A percentile compares a stretch with the other conserved stretches of the same genome.
Evolutionary conservation across 2,888 invertebrate species (phyloP).

Genomic region (Liposcelis brunnea): DNA sequence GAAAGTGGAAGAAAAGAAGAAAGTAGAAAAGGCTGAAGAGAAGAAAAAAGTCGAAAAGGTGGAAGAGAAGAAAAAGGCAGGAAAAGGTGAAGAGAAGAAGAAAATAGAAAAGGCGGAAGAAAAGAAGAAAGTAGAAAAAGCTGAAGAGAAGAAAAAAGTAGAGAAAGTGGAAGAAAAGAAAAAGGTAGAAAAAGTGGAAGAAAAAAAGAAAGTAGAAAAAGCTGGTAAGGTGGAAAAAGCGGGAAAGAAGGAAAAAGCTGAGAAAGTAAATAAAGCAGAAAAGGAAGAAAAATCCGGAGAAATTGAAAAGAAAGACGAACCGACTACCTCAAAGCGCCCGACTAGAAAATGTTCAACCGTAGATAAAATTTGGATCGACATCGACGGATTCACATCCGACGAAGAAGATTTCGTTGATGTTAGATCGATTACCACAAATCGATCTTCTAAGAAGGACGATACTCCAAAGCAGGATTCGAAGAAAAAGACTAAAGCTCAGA

Average conservation of each 20-base stretch:
- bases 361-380: slow-evolving; percentile 1
- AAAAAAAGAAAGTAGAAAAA: slow-evolving; percentile 8
- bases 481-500: slow-evolving; percentile 7
- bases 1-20: background rate
- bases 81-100: background rate
- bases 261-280: slow-evolving; percentile 12
- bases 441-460: too few species aligned
- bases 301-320: slow-evolving; percentile 14
- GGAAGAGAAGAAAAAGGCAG: background rate
- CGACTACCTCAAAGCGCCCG: slow-evolving; percentile 10
- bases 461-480: background rate
- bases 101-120: background rate
- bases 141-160: background rate
- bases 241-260: slow-evolving; percentile 6
- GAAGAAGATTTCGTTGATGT: slow-evolving; percentile 1
- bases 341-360: background rate
- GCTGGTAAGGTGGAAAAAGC: slow-evolving; percentile 9
- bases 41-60: background rate
- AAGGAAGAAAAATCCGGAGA: slow-evolving; percentile 10
- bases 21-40: background rate
- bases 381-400: slow-evolving; percentile 2
- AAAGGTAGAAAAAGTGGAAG: slow-evolving; percentile 11
- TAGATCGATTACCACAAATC: background rate
- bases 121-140: background rate
- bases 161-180: slow-evolving; percentile 9